A percentile compares a stretch with the other conserved stretches of the same genome.
Conservation (phyloP, 2,888 invertebrate genomes). For the Zhuqinia jingwanae region DNA sequence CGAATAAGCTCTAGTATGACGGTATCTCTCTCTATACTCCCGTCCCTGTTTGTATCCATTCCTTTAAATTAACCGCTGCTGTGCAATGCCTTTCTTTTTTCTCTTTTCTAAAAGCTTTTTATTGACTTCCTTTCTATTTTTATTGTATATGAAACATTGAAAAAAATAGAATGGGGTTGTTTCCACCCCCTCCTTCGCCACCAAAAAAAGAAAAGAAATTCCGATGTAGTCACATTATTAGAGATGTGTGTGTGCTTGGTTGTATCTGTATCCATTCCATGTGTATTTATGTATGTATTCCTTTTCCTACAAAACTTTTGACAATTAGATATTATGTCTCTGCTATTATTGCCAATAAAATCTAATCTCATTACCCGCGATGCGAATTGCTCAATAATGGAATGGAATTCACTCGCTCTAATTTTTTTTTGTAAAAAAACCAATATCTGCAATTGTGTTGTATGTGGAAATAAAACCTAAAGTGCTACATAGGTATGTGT, state of each 20-base stretch:
- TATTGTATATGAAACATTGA: not conserved
- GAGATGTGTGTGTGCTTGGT: no score
- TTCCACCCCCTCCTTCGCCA: slow-evolving; percentile 61
- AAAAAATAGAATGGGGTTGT: slow-evolving; percentile 48
- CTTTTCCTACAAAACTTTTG: slow-evolving; percentile 15
- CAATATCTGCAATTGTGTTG: slow-evolving; percentile 33
- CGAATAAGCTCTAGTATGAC: slow-evolving; percentile 30
- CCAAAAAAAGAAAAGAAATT: slow-evolving; percentile 17
- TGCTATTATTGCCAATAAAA: slow-evolving; percentile 61
- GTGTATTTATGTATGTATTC: not conserved
- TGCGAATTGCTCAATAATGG: slow-evolving; percentile 64
- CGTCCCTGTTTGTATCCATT: slow-evolving; percentile 27
- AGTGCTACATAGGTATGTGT: no score
- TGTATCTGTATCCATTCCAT: no score
- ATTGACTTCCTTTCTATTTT: slow-evolving; percentile 41
- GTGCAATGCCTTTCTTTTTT: slow-evolving; percentile 16
- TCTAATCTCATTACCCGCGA: slow-evolving; percentile 60
- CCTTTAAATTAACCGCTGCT: slow-evolving; percentile 46
- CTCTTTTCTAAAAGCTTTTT: slow-evolving; percentile 37
- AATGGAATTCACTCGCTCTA: slow-evolving; percentile 24
- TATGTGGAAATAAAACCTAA: not conserved
- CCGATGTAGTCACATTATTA: no score
- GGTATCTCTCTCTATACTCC: slow-evolving; percentile 35
- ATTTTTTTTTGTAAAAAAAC: slow-evolving; percentile 18
- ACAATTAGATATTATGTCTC: slow-evolving; percentile 50